Evolutionary conservation across 2,888 invertebrate genomes (phyloP), one percentile per base, ranked within the genome.

Genomic region (Toxonevra muliebris): DNA sequence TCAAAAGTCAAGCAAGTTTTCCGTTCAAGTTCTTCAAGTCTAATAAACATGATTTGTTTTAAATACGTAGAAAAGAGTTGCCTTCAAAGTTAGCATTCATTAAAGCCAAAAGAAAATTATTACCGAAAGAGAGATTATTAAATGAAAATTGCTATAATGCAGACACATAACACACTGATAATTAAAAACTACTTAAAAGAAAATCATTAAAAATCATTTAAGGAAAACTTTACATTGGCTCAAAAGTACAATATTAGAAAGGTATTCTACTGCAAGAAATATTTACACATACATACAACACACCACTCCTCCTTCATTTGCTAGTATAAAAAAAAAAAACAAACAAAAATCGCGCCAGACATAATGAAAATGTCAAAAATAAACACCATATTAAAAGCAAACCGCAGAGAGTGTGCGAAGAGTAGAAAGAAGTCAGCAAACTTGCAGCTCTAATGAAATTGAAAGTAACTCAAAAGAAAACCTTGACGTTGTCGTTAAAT

Each of bases 311-410:
- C 2, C 30, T 30, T 30, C 7, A 30, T 30, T 57, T 50, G 19
- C 64, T 19, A 40, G 64, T 15, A 55, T 64, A 57, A 64, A 15
- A 55, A 57, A 48, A 55, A 57, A 64, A 57, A 41, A 48, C 20
- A 9, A 43, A 43, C 55, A 55, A 30, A 62, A 57, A 57, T 41
- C 58, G 10, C 48, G 50, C 30, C 69, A 68, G 63, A 71, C 71
- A 79, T 81, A 80, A 81, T 81, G 81, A 80, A 79, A 81, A 77
- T 81, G 79, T 79, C 76, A 78, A 79, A 79, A 79, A 78, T 79
- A 79, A 80, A 79, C 79, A 73, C 76, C 77, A 79, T 79, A 79
- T 76, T 66, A 61, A 50, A 61, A 62, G 63, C 60, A 50, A 42
- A 30, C 66, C 55, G 40, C 55, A 40, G n/a, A 61, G 61, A 45